phyloP scores from a whole-genome alignment of 2,797 vertebrate genomes.

The Sardinella longiceps region DNA sequence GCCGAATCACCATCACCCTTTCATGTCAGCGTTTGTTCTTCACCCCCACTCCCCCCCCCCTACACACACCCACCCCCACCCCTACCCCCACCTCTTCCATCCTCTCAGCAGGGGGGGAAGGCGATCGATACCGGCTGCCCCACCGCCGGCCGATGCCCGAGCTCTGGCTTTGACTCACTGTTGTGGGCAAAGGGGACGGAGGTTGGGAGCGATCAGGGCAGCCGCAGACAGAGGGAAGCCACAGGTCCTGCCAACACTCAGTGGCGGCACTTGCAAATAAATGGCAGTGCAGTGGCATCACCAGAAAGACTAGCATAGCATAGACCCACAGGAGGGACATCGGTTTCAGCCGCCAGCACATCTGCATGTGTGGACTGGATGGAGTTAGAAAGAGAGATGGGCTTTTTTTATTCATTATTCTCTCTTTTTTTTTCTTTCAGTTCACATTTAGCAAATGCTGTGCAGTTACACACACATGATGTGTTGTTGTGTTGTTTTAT shows the following conservation, averaged over 20 bases:
- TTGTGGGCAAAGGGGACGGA: constrained; percentile 7
- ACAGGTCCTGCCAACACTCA: neutral
- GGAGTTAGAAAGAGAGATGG: neutral
- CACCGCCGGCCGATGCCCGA: constrained; percentile 19
- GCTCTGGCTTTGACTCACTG: neutral
- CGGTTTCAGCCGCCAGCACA: neutral
- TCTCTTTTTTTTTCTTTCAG: neutral
- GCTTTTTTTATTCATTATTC: neutral
- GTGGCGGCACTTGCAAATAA: neutral
- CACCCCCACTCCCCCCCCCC: neutral
- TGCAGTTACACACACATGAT: neutral
- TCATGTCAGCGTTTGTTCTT: constrained; percentile 21
- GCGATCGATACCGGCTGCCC: constrained; percentile 22
- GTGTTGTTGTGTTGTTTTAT: too few species aligned
- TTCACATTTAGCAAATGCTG: neutral
- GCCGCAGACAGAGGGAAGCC: neutral
- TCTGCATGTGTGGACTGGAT: neutral
- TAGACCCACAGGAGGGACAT: neutral
- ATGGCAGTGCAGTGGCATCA: neutral
- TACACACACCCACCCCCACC: neutral
- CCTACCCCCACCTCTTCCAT: neutral
- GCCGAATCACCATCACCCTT: constrained; percentile 21
- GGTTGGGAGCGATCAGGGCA: neutral
- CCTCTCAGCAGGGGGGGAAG: neutral
- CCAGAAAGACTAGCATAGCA: neutral